Evolutionary conservation across 2,113 vertebrate species (phyloP).

Genomic region (Platysternon megacephalum): DNA sequence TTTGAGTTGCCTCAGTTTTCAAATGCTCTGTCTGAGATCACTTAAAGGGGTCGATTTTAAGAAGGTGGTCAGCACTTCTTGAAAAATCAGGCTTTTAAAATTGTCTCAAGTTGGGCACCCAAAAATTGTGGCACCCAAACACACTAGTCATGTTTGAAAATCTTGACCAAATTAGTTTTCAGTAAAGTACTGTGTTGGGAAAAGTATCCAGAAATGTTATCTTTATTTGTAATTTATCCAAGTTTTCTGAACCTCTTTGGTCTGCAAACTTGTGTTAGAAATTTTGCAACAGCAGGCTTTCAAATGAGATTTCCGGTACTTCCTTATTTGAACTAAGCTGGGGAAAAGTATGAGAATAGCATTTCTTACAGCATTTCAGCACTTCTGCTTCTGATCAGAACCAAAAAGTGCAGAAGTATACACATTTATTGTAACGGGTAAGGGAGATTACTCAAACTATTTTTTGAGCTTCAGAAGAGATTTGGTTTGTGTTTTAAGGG

Average conservation of each 20-base stretch:
- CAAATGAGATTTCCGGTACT: background rate
- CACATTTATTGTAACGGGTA: background rate
- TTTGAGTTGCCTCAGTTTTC: background rate
- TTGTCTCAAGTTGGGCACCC: background rate
- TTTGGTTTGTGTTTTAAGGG: background rate
- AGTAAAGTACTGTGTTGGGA: background rate
- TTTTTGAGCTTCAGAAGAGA: background rate
- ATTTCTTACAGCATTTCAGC: background rate
- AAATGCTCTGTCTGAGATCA: background rate
- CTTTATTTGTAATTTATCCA: constrained; percentile 30
- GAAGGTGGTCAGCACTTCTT: background rate
- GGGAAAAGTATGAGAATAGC: background rate
- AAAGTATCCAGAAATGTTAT: background rate
- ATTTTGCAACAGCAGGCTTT: constrained; percentile 40
- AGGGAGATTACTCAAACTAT: background rate
- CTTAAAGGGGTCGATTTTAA: background rate
- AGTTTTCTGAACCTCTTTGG: constrained; percentile 10
- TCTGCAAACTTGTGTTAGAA: constrained; percentile 39
- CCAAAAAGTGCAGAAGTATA: background rate
- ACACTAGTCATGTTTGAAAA: background rate
- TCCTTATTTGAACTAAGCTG: background rate
- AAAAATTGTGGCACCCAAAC: background rate
- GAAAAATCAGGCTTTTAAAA: background rate
- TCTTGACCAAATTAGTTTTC: background rate
- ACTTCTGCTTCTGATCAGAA: constrained; percentile 25